Conservation (phyloP, 2,797 vertebrate genomes). For the Epinephelus malabaricus region DNA sequence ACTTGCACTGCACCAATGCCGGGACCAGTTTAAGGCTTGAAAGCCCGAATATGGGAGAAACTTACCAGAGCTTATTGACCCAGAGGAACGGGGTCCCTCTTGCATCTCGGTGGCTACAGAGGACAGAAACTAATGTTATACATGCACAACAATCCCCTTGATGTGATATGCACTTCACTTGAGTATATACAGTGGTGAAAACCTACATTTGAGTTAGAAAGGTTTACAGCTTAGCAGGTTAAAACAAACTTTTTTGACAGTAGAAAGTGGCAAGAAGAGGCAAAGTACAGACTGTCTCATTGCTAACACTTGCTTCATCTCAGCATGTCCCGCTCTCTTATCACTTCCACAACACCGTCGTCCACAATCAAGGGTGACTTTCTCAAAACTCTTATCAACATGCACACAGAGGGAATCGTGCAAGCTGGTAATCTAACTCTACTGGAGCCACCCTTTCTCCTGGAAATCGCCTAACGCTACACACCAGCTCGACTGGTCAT, state of each 20-base stretch:
- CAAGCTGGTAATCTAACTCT: constrained; percentile 72
- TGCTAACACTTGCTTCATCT: constrained; percentile 21
- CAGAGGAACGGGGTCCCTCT: constrained; percentile 81
- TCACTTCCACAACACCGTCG: constrained; percentile 35
- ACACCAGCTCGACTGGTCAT: not conserved
- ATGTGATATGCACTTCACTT: not conserved
- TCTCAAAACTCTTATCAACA: constrained; percentile 78
- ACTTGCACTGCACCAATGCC: constrained; percentile 6
- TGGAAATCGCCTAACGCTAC: not conserved
- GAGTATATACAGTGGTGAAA: not conserved
- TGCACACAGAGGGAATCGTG: constrained; percentile 62
- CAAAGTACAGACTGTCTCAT: not conserved
- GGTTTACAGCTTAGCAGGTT: not conserved
- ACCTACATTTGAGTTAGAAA: not conserved
- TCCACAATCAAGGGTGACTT: constrained; percentile 51
- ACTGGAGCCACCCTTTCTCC: constrained; percentile 61
- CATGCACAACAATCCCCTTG: not conserved
- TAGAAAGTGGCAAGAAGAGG: not conserved
- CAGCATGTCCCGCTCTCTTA: constrained; percentile 45
- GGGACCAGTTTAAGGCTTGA: constrained; percentile 8
- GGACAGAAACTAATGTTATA: constrained; percentile 57
- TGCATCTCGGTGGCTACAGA: constrained; percentile 79
- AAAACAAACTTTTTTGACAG: not conserved
- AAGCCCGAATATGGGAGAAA: constrained; percentile 43
- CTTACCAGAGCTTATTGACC: constrained; percentile 86